phyloP scores from a whole-genome alignment of 2,888 invertebrate species.

The Psococerastis gibbosa region DNA sequence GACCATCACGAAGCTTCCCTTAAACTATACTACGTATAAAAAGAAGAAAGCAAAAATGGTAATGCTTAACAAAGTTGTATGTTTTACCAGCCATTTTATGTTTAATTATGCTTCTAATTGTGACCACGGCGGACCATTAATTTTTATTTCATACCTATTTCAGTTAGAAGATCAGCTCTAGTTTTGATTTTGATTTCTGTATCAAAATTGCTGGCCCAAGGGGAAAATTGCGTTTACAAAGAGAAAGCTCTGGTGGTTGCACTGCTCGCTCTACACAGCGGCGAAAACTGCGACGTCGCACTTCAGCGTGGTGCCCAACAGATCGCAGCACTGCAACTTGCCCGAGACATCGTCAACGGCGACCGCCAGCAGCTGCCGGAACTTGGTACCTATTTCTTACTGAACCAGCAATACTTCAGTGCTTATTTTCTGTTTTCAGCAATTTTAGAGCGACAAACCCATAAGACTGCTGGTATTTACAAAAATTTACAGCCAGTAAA shows the following conservation, averaged over 20 bases:
- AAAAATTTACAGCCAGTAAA: too few relatives aligned
- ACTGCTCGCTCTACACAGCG: constrained; percentile 16
- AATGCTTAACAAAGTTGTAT: too few relatives aligned
- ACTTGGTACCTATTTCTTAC: constrained; percentile 20
- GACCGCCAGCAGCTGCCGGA: constrained; percentile 19
- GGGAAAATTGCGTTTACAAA: not conserved
- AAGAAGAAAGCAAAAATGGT: too few relatives aligned
- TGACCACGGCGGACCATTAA: too few relatives aligned
- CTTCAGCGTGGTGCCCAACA: constrained; percentile 18
- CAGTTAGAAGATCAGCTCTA: too few relatives aligned
- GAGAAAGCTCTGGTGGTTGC: constrained; percentile 14
- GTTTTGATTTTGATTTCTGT: not conserved
- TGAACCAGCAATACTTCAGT: too few relatives aligned
- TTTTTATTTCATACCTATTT: too few relatives aligned
- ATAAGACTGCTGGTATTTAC: constrained; percentile 1
- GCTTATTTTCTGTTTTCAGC: not conserved
- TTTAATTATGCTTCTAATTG: too few relatives aligned
- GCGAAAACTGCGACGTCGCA: constrained; percentile 16
- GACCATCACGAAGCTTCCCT: too few relatives aligned
- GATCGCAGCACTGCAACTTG: constrained; percentile 17
- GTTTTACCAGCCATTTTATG: too few relatives aligned
- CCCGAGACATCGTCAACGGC: constrained; percentile 16
- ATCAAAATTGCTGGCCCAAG: not conserved
- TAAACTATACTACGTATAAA: too few relatives aligned
- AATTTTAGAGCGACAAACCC: not conserved